Evolutionary conservation across 2,113 vertebrate genomes (phyloP), one percentile per base, ranked within the genome.

Genomic region (Platysternon megacephalum): DNA sequence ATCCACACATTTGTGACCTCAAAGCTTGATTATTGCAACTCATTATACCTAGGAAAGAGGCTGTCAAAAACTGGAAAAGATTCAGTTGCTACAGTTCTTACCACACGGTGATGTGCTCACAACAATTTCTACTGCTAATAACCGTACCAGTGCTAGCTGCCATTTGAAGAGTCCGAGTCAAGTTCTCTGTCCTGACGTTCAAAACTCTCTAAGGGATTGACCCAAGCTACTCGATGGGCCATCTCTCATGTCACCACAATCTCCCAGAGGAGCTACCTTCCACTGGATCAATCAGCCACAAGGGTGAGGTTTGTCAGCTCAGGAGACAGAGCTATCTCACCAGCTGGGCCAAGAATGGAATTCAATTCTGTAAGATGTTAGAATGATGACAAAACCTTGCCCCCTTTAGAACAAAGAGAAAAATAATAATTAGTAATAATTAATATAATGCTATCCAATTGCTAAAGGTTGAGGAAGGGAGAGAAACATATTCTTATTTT

Each of bases 311-410:
- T 97, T 96, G 93, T 95, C 94, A 97, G 96, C 88, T 68, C 85
- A 78, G n/a, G 82, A 93, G 92, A 82, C 68, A 87, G 56, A 65
- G 68, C 5, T 91, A 82, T 93, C 93, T 94, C 74, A 87, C 83
- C 80, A 93, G 74, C 90, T 96, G 93, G 89, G 80, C 95, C 91
- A 97, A 95, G 92, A 95, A 49, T 49, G 84, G 84, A 94, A 92
- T 28, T 68, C 87, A 87, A 87, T 97, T 94, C 92, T 92, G 95
- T 92, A 97, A 96, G 85, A 96, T 56, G 88, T 35, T 79, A 95
- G 93, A 88, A 76, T 82, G 91, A 91, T 28, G 93, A 68, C 79
- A 82, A 87, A 52, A 88, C 9, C 5, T 1, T 52, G 49, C 11
- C 52, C 81, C 24, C 9, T 88, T 68, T 49, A 46, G 88, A 92